phyloP scores from a whole-genome alignment of 1,140 invertebrate species.

The Drosophila burlai region DNA sequence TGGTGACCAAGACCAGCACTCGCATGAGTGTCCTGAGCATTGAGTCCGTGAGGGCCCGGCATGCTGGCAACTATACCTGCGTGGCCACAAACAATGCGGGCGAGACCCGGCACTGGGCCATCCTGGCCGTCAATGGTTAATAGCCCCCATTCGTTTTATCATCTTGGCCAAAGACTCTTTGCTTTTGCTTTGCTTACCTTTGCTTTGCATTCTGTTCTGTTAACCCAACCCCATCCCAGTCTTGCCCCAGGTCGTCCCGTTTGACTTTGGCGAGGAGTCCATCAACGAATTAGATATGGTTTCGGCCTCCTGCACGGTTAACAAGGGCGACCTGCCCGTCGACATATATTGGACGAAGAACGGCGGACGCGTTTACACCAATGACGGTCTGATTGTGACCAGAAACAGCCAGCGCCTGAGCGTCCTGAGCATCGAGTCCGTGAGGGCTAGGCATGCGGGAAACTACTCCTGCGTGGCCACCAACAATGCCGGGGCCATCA shows the following conservation, averaged over 20 bases:
- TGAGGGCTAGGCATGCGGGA: slow-evolving; percentile 88
- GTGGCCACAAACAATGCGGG: slow-evolving; percentile 92
- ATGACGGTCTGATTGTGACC: slow-evolving; percentile 86
- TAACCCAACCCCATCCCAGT: slow-evolving; percentile 85
- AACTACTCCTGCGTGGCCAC: slow-evolving; percentile 90
- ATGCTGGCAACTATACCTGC: slow-evolving; percentile 90
- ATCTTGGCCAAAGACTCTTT: slow-evolving; percentile 6
- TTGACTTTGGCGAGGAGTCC: slow-evolving; percentile 89
- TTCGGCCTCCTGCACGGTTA: slow-evolving; percentile 92
- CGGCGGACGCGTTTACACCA: slow-evolving; percentile 78
- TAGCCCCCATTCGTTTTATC: background rate
- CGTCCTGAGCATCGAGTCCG: slow-evolving; percentile 89
- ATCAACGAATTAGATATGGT: slow-evolving; percentile 90
- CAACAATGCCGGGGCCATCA: slow-evolving; percentile 90
- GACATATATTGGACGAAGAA: slow-evolving; percentile 90
- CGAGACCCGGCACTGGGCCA: slow-evolving; percentile 88
- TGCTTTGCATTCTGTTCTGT: slow-evolving; percentile 35
- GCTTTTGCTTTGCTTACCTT: slow-evolving; percentile 25
- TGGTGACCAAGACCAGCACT: slow-evolving; percentile 87
- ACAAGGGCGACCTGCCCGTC: slow-evolving; percentile 93
- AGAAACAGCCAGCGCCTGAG: slow-evolving; percentile 89
- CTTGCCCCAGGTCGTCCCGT: slow-evolving; percentile 89
- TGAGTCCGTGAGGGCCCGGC: slow-evolving; percentile 88
- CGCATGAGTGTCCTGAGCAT: slow-evolving; percentile 89
- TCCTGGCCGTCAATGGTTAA: slow-evolving; percentile 85